Evolutionary conservation across 2,888 invertebrate genomes (phyloP).

Genomic region (Drosophila neoperkinsi): DNA sequence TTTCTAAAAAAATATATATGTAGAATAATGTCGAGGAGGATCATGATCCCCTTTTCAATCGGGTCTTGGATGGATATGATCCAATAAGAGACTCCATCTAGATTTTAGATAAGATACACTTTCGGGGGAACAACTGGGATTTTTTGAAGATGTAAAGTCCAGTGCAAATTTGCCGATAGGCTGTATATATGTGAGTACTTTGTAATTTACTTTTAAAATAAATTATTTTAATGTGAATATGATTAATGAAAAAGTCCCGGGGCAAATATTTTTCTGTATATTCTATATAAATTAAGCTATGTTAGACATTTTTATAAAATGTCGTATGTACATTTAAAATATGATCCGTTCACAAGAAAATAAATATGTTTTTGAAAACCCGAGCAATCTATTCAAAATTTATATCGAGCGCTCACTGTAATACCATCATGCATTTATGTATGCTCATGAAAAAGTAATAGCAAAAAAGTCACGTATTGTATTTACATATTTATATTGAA

Average conservation of each 20-base stretch:
- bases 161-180: not conserved
- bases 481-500: slow-evolving; percentile 1
- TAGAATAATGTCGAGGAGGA: too few species aligned
- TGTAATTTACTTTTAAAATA: not conserved
- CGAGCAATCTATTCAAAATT: not conserved
- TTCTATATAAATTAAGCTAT: not conserved
- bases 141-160: not conserved
- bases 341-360: not conserved
- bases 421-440: not conserved
- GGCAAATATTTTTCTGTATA: not conserved
- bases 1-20: not conserved
- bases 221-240: not conserved
- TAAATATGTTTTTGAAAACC: not conserved
- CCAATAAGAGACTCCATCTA: not conserved
- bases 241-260: not conserved
- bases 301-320: not conserved
- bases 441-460: not conserved
- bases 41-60: not conserved
- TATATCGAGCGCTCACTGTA: not conserved
- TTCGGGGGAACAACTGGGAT: not conserved
- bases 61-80: not conserved
- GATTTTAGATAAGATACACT: not conserved
- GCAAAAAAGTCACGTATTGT: not conserved
- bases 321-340: not conserved
- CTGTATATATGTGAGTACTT: not conserved